A percentile compares a stretch with the other conserved stretches of the same genome.
phyloP scores from a whole-genome alignment of 2,113 vertebrate species.

The Perca schrenkii region DNA sequence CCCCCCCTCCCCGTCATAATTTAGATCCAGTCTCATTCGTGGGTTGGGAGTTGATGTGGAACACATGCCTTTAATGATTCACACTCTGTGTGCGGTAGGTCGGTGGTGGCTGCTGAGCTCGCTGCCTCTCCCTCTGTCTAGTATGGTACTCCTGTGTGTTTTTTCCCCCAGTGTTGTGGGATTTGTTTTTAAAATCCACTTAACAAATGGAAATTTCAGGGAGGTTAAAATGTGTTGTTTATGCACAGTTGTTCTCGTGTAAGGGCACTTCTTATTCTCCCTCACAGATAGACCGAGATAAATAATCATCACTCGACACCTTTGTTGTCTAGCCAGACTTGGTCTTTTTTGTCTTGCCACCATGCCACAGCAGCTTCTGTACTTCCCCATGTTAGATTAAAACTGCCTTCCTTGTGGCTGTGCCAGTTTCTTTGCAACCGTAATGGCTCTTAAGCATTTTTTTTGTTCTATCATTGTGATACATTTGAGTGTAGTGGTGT shows the following conservation, averaged over 20 bases:
- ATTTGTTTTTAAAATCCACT: conserved; percentile 16
- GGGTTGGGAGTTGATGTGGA: conserved; percentile 82
- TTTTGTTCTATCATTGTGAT: conserved; percentile 6
- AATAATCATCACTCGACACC: conserved; percentile 16
- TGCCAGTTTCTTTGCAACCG: conserved; percentile 1
- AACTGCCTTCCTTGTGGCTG: conserved; percentile 6
- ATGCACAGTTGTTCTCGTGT: conserved; percentile 35
- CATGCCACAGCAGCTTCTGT: neutral
- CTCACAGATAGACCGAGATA: conserved; percentile 5
- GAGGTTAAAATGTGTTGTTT: conserved; percentile 46
- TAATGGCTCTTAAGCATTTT: conserved; percentile 6
- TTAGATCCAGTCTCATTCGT: conserved; percentile 72
- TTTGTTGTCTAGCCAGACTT: conserved; percentile 19
- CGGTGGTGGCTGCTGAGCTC: conserved; percentile 60
- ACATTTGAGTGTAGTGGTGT: neutral
- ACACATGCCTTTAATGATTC: conserved; percentile 84
- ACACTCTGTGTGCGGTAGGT: conserved; percentile 81
- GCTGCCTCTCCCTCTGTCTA: conserved; percentile 65
- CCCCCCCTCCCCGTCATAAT: conserved; percentile 65
- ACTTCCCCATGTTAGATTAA: conserved; percentile 3
- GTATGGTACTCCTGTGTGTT: conserved; percentile 58
- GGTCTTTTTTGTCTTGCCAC: conserved; percentile 3
- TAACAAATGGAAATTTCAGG: conserved; percentile 53
- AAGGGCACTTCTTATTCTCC: conserved; percentile 18
- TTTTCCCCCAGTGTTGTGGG: conserved; percentile 19